Conservation (phyloP, 2,888 invertebrate species). For the Monoplex corrugatus region DNA sequence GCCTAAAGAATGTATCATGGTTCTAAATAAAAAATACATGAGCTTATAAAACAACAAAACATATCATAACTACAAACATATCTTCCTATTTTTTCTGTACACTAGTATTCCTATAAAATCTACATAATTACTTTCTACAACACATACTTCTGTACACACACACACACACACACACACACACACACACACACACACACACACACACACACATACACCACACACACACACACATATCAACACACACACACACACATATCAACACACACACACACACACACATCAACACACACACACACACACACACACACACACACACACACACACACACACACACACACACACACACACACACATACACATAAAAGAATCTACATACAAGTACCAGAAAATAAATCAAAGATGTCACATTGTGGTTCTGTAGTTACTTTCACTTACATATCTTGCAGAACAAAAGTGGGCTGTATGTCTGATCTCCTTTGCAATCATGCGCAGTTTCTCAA, state of each 20-base stretch:
- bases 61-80: too few relatives aligned
- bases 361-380: not conserved
- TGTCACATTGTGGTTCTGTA: too few relatives aligned
- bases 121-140: too few relatives aligned
- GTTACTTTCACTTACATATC: conserved; percentile 83
- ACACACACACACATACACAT: not conserved
- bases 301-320: too few relatives aligned
- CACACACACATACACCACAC: not conserved
- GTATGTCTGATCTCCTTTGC: conserved; percentile 91
- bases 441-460: conserved; percentile 95
- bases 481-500: conserved; percentile 99
- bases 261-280: not conserved
- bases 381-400: too few relatives aligned
- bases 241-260: too few relatives aligned
- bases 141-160: not conserved
- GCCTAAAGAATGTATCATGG: too few relatives aligned
- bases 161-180: not conserved
- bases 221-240: not conserved
- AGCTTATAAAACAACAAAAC: too few relatives aligned
- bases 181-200: not conserved
- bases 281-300: not conserved
- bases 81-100: too few relatives aligned
- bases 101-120: too few relatives aligned
- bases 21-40: too few relatives aligned
- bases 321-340: conserved; percentile 6